A percentile compares a stretch with the other conserved stretches of the same genome.
Evolutionary conservation across 2,797 vertebrate genomes (phyloP).

Genomic region (Hydrocynus forskahlii): DNA sequence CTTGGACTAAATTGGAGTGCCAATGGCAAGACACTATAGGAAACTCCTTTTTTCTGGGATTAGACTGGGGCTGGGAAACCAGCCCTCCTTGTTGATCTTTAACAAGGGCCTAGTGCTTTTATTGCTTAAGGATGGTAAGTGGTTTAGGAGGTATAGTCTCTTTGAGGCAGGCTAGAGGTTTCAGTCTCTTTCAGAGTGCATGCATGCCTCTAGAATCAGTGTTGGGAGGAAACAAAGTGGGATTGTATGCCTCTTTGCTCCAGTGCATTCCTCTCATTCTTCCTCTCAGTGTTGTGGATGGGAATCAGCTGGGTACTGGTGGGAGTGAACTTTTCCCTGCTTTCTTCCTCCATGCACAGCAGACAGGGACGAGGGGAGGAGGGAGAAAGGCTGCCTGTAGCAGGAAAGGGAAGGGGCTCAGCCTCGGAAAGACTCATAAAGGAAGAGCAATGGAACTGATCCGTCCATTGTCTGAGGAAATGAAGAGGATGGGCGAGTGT

Average conservation of each 20-base stretch:
- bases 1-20: background rate
- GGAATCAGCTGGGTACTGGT: slow-evolving; percentile 94
- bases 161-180: slow-evolving; percentile 2
- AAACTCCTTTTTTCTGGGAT: background rate
- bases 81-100: background rate
- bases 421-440: background rate
- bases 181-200: slow-evolving; percentile 35
- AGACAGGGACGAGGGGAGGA: slow-evolving; percentile 2
- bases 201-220: slow-evolving; percentile 57
- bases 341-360: slow-evolving; percentile 47
- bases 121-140: background rate
- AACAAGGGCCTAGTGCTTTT: slow-evolving; percentile 13
- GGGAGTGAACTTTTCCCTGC: slow-evolving; percentile 89
- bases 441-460: slow-evolving; percentile 9
- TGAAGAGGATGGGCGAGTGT: background rate
- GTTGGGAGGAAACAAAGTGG: slow-evolving; percentile 81
- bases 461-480: slow-evolving; percentile 2
- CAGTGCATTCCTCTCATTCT: slow-evolving; percentile 95
- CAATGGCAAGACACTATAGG: background rate
- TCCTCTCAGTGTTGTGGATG: slow-evolving; percentile 81
- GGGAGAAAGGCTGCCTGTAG: background rate
- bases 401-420: slow-evolving; percentile 17
- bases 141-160: background rate
- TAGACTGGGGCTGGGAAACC: background rate
- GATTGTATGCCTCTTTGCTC: slow-evolving; percentile 90